Evolutionary conservation across 1,140 invertebrate genomes (phyloP).

Genomic region (Coptotermes formosanus): DNA sequence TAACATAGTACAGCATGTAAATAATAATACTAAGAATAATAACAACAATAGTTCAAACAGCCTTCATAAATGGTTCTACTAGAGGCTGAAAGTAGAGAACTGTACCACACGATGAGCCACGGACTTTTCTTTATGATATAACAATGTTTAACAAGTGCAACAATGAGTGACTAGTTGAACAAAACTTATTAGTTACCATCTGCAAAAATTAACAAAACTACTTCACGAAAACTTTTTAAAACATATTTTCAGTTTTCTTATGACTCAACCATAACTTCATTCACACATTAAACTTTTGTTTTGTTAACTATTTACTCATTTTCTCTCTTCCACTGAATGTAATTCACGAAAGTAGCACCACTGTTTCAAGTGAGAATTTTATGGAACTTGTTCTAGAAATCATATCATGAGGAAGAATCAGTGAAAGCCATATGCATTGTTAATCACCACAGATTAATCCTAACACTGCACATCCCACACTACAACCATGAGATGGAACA

Average conservation of each 20-base stretch:
- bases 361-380: not conserved
- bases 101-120: not conserved
- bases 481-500: not conserved
- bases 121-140: not conserved
- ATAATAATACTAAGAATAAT: not conserved
- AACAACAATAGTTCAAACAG: not conserved
- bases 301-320: not conserved
- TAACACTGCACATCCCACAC: not conserved
- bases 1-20: not conserved
- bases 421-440: not conserved
- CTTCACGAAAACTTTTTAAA: not conserved
- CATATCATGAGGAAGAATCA: slow-evolving; percentile 1
- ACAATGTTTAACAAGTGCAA: slow-evolving; percentile 18
- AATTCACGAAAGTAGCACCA: not conserved
- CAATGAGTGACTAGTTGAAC: slow-evolving; percentile 15
- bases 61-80: not conserved
- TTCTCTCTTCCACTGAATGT: not conserved
- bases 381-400: not conserved
- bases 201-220: not conserved
- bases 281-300: slow-evolving; percentile 12
- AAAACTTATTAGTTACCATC: slow-evolving; percentile 14
- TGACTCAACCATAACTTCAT: not conserved
- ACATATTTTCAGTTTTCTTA: not conserved
- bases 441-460: not conserved
- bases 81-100: not conserved